Evolutionary conservation across 2,113 vertebrate genomes (phyloP), one percentile per base, ranked within the genome.

Genomic region (Solea senegalensis): DNA sequence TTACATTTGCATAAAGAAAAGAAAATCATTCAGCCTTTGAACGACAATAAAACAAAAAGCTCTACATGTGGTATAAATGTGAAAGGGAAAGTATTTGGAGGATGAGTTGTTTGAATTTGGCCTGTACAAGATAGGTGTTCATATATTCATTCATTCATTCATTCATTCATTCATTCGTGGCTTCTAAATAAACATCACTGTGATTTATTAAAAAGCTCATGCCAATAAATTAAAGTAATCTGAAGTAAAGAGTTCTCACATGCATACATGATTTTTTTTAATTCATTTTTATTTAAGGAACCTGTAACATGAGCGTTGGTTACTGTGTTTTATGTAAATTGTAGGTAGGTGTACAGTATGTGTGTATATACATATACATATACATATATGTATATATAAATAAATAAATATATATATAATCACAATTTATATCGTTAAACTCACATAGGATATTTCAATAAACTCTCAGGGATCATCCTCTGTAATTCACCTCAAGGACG

Each of bases 391-490:
- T 21, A 21, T 21, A 21, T 21, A 21, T 21, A 21, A 21, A 21
- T 21, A 21, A 21, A 21, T 65, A 53, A 10, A 58, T 66, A 8
- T 81, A 53, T 27, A 21, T 21, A 21, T 34, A 4, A 26, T 52
- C 58, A 54, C 41, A 40, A 16, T 60, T 11, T 54, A 5, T 48
- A 16, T 66, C 11, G 61, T 40, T 49, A 65, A 63, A 58, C 7
- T 40, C 14, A 26, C 55, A 21, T 72, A 61, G 51, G 34, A 59
- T 11, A 71, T 58, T 10, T 41, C 34, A 40, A 21, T 46, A 50
- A 55, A 16, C 58, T 61, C 82, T 87, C 88, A 88, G 88, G 82
- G 53, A 87, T 58, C n/a, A 65, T 77, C 14, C 53, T 74, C 63
- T 64, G 64, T 49, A 21, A 28, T 39, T 76, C 60, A 71, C 9